A percentile compares a stretch with the other conserved stretches of the same genome.
These are phyloP conservation scores for Dicranocentrus wangi DNA, from an alignment of 2,888 invertebrate genomes.

Conservation along the genomic window DNA sequence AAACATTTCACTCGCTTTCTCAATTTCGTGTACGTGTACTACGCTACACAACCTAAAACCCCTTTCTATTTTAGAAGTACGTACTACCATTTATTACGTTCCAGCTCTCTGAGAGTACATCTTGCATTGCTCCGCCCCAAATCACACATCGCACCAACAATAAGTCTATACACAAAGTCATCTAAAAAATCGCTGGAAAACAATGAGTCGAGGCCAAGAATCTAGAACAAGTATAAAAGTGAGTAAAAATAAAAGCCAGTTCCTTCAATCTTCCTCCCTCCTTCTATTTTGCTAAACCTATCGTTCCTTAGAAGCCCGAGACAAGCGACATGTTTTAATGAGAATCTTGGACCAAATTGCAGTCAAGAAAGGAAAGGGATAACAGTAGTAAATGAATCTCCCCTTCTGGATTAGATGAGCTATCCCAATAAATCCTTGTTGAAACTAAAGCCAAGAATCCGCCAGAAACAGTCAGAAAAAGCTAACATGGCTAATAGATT, in stretches of 20 bases:
- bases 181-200: constrained; percentile 11
- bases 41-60: neutral
- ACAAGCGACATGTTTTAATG: constrained; percentile 58
- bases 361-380: constrained; percentile 8
- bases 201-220: constrained; percentile 28
- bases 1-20: too few relatives aligned
- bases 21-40: too few relatives aligned
- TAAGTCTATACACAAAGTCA: constrained; percentile 6
- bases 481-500: constrained; percentile 35
- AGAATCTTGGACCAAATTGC: constrained; percentile 44
- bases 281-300: constrained; percentile 11
- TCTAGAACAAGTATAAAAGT: constrained; percentile 14
- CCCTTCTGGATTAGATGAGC: constrained; percentile 50
- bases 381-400: constrained; percentile 41
- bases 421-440: constrained; percentile 51
- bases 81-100: neutral
- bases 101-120: too few relatives aligned
- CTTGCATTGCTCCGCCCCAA: too few relatives aligned
- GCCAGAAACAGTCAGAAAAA: constrained; percentile 26
- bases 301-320: constrained; percentile 33
- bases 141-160: constrained; percentile 20
- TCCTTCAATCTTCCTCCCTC: constrained; percentile 1
- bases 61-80: neutral
- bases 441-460: constrained; percentile 38
- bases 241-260: constrained; percentile 20